phyloP scores from a whole-genome alignment of 1,140 invertebrate genomes.

The Polypedilum pembai region DNA sequence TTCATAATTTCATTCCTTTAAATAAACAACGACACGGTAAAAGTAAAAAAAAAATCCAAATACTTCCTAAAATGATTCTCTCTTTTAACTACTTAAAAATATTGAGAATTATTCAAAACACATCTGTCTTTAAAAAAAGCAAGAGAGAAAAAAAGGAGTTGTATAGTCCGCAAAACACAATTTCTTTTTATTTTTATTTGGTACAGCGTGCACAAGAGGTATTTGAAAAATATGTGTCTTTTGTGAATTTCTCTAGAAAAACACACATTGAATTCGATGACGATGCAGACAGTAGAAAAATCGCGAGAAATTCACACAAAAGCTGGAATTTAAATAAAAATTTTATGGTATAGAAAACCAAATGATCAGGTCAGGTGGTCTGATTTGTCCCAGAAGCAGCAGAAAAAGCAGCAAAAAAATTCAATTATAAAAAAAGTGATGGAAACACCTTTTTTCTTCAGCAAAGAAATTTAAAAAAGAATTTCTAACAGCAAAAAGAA shows the following conservation, averaged over 20 bases:
- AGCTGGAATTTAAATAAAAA: neutral
- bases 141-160: neutral
- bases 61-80: constrained; percentile 23
- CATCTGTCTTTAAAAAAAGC: constrained; percentile 1
- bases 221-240: constrained; percentile 7
- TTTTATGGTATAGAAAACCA: neutral
- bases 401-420: neutral
- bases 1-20: constrained; percentile 1
- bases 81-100: neutral
- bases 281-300: neutral
- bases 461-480: neutral
- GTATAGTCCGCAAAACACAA: too few relatives aligned
- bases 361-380: constrained; percentile 20
- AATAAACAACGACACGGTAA: neutral
- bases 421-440: neutral
- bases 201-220: neutral
- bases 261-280: too few relatives aligned
- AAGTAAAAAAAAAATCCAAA: constrained; percentile 15
- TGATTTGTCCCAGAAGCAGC: neutral
- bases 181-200: neutral
- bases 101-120: neutral
- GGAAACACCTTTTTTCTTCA: too few relatives aligned
- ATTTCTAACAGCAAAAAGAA: neutral
- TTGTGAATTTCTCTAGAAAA: neutral
- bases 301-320: neutral